Conservation (phyloP, 2,888 invertebrate species). For the Caenorhabditis becei region DNA sequence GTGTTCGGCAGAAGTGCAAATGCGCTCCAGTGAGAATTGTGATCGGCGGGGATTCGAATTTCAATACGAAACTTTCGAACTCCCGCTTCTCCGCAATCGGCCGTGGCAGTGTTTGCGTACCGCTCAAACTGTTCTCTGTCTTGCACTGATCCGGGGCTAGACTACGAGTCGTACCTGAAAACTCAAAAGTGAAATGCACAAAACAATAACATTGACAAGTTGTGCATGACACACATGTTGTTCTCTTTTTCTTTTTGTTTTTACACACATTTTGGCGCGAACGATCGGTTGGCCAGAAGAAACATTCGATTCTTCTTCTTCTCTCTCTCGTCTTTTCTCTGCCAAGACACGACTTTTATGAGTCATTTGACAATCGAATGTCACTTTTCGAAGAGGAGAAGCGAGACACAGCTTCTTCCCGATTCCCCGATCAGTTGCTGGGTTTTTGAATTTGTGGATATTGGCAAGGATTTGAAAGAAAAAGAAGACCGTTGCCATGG, state of each 20-base stretch:
- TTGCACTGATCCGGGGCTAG: neutral
- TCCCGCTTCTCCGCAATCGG: too few relatives aligned
- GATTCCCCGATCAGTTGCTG: too few relatives aligned
- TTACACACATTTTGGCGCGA: slow-evolving; percentile 36
- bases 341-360: slow-evolving; percentile 43
- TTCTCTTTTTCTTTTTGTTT: slow-evolving; percentile 25
- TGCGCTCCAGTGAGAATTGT: too few relatives aligned
- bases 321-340: neutral
- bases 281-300: too few relatives aligned
- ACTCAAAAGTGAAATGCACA: too few relatives aligned
- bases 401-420: slow-evolving; percentile 21
- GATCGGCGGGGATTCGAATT: too few relatives aligned
- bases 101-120: too few relatives aligned
- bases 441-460: too few relatives aligned
- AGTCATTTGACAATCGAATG: slow-evolving; percentile 57
- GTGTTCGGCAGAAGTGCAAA: too few relatives aligned
- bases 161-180: neutral
- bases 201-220: neutral
- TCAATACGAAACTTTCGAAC: too few relatives aligned
- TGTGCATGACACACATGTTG: neutral
- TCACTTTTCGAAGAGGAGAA: slow-evolving; percentile 29
- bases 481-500: too few relatives aligned
- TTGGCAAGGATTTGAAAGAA: too few relatives aligned
- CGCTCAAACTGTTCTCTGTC: neutral
- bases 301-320: slow-evolving; percentile 42